Evolutionary conservation across 2,888 invertebrate genomes (phyloP).

Genomic region (Cordilura impudica): DNA sequence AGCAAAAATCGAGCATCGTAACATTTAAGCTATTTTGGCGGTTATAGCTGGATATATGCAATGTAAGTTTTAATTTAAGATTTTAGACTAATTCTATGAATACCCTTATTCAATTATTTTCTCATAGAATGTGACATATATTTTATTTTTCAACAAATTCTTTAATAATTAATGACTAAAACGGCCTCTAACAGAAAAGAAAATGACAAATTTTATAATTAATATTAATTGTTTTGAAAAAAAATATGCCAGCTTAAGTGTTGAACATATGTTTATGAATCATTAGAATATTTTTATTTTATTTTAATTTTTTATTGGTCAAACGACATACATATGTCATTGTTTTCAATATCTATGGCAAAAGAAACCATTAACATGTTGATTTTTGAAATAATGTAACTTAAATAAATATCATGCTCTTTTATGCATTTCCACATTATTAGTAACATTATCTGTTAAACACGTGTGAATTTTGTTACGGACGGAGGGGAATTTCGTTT

Average conservation of each 20-base stretch:
- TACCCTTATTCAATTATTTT: neutral
- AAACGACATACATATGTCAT: conserved; percentile 12
- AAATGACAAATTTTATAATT: conserved; percentile 37
- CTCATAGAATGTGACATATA: conserved; percentile 5
- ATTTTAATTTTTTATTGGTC: conserved; percentile 17
- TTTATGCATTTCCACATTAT: too few relatives aligned
- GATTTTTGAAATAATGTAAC: neutral
- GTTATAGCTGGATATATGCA: too few relatives aligned
- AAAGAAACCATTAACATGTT: neutral
- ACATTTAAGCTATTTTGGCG: too few relatives aligned
- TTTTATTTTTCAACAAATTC: conserved; percentile 10
- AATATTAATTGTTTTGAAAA: conserved; percentile 33
- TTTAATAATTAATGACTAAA: conserved; percentile 16
- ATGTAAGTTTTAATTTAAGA: too few relatives aligned
- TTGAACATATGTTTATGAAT: conserved; percentile 53
- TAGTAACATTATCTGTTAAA: neutral
- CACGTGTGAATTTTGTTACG: neutral
- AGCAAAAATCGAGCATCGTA: too few relatives aligned
- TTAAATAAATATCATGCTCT: too few relatives aligned
- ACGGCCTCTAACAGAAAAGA: neutral
- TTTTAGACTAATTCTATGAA: neutral
- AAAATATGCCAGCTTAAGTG: conserved; percentile 18
- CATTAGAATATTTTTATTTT: conserved; percentile 43
- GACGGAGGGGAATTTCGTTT: neutral
- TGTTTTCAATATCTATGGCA: neutral